A percentile compares a stretch with the other conserved stretches of the same genome.
phyloP scores from a whole-genome alignment of 2,113 vertebrate genomes.

The Cyprichromis sp. region DNA sequence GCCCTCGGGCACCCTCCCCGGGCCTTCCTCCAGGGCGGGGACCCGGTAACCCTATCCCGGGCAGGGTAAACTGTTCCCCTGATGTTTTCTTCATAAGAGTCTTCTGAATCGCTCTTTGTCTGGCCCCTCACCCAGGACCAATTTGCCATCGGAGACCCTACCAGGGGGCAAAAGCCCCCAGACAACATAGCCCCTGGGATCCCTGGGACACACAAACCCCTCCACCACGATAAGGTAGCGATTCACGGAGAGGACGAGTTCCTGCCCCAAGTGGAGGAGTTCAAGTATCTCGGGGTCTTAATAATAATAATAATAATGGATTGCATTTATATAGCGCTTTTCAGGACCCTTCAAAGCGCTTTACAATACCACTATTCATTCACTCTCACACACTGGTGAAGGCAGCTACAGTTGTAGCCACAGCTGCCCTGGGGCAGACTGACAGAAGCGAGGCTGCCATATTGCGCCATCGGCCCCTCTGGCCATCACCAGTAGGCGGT shows the following conservation, averaged over 20 bases:
- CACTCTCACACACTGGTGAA: too few relatives aligned
- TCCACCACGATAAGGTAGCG: background rate
- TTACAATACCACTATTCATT: too few relatives aligned
- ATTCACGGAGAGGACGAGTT: background rate
- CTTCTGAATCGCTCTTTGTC: background rate
- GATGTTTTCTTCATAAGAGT: accelerated
- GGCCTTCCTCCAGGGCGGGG: background rate
- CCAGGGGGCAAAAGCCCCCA: background rate
- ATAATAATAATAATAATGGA: too few relatives aligned
- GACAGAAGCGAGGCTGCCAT: too few relatives aligned
- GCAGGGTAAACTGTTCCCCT: background rate
- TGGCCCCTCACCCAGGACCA: accelerated
- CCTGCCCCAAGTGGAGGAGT: too few relatives aligned
- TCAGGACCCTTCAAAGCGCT: too few relatives aligned
- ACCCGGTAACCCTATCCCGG: background rate
- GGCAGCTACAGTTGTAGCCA: too few relatives aligned
- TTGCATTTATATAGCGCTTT: too few relatives aligned
- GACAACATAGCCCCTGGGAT: background rate
- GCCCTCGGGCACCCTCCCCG: accelerated
- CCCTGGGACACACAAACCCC: background rate
- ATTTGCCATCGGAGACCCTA: background rate
- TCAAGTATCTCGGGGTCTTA: too few relatives aligned
- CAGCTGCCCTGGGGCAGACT: too few relatives aligned
- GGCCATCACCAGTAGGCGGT: too few relatives aligned
- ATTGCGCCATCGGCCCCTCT: too few relatives aligned